Base-by-base conservation (phyloP, 2,113 vertebrate species). In the Cheirogaleus medius region DNA sequence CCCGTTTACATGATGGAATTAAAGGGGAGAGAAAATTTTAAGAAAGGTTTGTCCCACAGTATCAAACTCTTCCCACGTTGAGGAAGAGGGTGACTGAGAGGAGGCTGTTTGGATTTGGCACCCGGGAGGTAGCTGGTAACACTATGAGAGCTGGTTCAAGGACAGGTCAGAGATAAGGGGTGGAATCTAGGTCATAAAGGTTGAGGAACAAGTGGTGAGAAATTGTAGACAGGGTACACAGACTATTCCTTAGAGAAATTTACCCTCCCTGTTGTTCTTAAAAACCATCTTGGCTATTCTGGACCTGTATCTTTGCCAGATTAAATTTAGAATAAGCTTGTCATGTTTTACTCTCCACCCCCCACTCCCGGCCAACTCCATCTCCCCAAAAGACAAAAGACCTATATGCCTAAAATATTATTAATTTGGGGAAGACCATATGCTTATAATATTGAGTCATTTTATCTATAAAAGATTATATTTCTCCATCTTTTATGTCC, bases 271-370 rank as follows among this genome's bases (percentile, higher is more conserved):
- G 20, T 56, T 90, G 27, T 84, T 91, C 66, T 92, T 87, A 64
- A 87, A 69, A 80, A 60, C 39, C 87, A 78, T 54, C n/a, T n/a
- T 78, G 34, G 66, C 37, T 74, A 92, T 39, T 89, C 20, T 86
- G 60, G 37, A 84, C 27, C 32, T 15, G 13, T 37, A 44, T 39
- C 15, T 92, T 76, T 95, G 37, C 13, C 58, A 77, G 83, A 81
- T 68, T 86, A 92, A 68, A 54, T 76, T 63, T 58, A 91, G 34
- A 39, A n/a, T 69, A 84, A 69, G 39, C 8, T 68, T n/a, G 0
- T 74, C 58, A 89, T 71, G 27, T 89, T 91, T 91, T 92, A 73
- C 44, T 44, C 9, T 60, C 58, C n/a, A n/a, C n/a, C 11, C 25
- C 17, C 1, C 5, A 6, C 52, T 17, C 52, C 52, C 17, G 5